These are phyloP conservation scores for Leuciscus idus DNA, from an alignment of 2,113 vertebrate species.

Conservation along the genomic window DNA sequence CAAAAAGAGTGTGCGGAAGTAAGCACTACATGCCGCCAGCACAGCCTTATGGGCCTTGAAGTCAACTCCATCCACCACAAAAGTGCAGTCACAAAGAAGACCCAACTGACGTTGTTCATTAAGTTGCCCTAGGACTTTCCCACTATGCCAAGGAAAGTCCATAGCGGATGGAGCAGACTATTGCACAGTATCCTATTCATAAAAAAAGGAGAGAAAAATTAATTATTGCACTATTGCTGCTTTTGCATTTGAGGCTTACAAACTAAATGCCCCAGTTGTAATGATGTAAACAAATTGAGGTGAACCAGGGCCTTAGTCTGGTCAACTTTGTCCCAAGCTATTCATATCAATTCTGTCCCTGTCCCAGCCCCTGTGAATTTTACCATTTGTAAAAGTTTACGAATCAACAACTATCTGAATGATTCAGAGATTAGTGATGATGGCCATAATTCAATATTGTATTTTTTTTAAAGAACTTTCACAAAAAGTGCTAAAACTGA, in stretches of 20 bases:
- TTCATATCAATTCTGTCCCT: neutral
- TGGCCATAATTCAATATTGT: neutral
- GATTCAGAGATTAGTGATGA: neutral
- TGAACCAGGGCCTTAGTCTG: neutral
- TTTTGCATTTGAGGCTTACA: neutral
- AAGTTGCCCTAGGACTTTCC: slow-evolving; percentile 91
- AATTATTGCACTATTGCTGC: neutral
- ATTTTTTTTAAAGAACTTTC: neutral
- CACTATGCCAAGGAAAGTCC: slow-evolving; percentile 98
- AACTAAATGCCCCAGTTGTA: neutral
- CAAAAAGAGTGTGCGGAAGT: slow-evolving; percentile 93
- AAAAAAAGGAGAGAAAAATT: neutral
- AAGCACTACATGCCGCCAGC: slow-evolving; percentile 93
- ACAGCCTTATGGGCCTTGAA: slow-evolving; percentile 98
- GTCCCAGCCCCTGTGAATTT: too few relatives aligned
- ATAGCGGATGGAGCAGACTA: slow-evolving; percentile 70
- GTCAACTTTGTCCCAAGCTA: neutral
- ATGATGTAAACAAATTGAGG: neutral
- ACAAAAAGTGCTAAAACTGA: neutral
- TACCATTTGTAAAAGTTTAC: too few relatives aligned
- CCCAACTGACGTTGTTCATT: slow-evolving; percentile 93
- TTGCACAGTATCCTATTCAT: neutral
- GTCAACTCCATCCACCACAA: slow-evolving; percentile 94
- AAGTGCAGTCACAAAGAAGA: slow-evolving; percentile 95
- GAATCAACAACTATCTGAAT: neutral